Base-by-base conservation (phyloP, 2,113 vertebrate genomes). In the Brachypodius melanocephalos region DNA sequence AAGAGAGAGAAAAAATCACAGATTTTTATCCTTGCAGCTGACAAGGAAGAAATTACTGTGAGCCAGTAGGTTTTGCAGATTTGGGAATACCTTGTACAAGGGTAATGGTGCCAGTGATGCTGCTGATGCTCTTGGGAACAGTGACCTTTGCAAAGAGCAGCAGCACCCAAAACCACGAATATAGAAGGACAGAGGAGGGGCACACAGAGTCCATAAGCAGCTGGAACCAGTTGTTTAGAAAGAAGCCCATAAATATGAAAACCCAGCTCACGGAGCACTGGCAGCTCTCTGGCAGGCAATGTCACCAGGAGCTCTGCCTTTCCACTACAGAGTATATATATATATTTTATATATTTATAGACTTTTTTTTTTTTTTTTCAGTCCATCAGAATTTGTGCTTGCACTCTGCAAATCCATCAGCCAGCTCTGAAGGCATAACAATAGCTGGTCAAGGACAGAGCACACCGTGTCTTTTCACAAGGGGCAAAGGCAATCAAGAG, bases 401-500 rank as follows among this genome's bases (percentile, higher is more conserved):
- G 77, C 71, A 61, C 86, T 88, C 65, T 24, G 48, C 20, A 36
- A 94, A 96, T 96, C 92, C 90, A 92, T 95, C 91, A 91, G 72
- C n/a, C 61, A 31, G 86, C 88, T 95, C 46, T 73, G 92, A 95
- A 96, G 88, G 91, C 90, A 65, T 69, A 95, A 95, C 94, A 95
- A 93, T 88, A 97, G 66, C 77, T 52, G 90, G 96, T 93, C 96
- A 97, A 97, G 97, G 96, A 95, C 96, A 95, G 91, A 91, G 88
- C 92, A 55, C 38, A 90, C 95, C 73, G 73, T 93, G 92, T 81
- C 94, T 97, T 96, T 89, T 91, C 95, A 80, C 88, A 79, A 14
- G 94, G 90, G 91, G 95, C 88, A 96, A 95, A 96, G 90, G 95
- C 96, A 97, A 94, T 97, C 96, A 95, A 92, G 94, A 97, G 93